phyloP scores from a whole-genome alignment of 2,113 vertebrate species.

The Dicrurus megarhynchus region DNA sequence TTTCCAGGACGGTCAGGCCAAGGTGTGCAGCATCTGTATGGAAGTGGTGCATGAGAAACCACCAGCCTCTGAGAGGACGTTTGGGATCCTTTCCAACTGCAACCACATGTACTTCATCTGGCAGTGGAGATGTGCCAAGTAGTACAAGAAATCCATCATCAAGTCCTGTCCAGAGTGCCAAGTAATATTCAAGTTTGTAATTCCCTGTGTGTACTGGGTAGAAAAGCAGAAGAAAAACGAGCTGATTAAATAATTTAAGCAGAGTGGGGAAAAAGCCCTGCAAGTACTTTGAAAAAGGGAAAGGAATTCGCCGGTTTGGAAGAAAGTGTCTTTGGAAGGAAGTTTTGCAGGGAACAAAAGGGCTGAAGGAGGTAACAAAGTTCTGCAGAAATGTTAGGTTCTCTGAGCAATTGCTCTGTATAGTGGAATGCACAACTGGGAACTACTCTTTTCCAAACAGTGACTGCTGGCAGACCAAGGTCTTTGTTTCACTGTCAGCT shows the following conservation, averaged over 20 bases:
- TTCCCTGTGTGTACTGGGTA: background rate
- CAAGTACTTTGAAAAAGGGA: background rate
- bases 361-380: background rate
- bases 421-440: background rate
- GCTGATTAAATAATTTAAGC: background rate
- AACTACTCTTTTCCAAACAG: background rate
- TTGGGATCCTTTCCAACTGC: conserved; percentile 91
- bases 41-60: conserved; percentile 90
- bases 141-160: conserved; percentile 92
- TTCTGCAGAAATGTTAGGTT: background rate
- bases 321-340: background rate
- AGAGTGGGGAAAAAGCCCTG: background rate
- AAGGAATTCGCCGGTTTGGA: background rate
- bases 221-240: background rate
- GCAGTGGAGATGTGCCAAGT: conserved; percentile 89
- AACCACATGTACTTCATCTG: conserved; percentile 91
- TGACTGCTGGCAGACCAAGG: conserved; percentile 9
- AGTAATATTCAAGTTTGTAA: background rate
- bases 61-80: conserved; percentile 80
- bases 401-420: background rate
- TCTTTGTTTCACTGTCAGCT: conserved; percentile 39
- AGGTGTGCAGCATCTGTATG: conserved; percentile 93
- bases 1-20: conserved; percentile 88
- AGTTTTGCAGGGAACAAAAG: background rate
- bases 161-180: conserved; percentile 70